Conservation (phyloP, 53 echinoderm and acorn worm species). For the Mesocentrotus franciscanus region DNA sequence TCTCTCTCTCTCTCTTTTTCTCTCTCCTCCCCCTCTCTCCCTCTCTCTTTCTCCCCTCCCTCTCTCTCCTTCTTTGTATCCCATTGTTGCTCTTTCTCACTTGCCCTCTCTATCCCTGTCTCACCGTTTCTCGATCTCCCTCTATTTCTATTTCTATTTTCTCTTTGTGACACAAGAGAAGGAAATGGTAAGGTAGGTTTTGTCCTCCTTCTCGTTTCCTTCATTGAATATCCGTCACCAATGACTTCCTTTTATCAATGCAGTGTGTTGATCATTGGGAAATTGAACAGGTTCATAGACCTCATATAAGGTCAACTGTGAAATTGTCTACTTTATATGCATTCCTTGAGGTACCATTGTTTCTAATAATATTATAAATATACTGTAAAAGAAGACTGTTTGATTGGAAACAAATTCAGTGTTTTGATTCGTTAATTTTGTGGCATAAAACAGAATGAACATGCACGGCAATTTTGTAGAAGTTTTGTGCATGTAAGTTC, state of each 20-base stretch:
- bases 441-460: no score
- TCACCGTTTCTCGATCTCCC: not conserved
- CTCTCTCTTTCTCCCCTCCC: not conserved
- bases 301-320: not conserved
- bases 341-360: not conserved
- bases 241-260: conserved; percentile 35
- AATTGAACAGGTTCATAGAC: conserved; percentile 25
- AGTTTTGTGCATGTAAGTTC: no score
- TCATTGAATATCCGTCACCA: conserved; percentile 20
- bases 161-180: not conserved
- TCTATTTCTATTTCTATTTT: not conserved
- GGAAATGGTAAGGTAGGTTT: not conserved
- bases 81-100: not conserved
- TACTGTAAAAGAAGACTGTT: no score
- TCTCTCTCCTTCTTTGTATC: not conserved
- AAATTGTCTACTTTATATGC: not conserved
- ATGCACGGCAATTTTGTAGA: no score
- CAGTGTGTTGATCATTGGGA: not conserved
- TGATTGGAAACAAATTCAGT: no score
- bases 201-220: conserved; percentile 46
- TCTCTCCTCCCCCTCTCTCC: not conserved
- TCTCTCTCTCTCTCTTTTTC: no score
- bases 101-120: not conserved
- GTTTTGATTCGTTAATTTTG: no score
- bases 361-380: no score